Conservation (phyloP, 2,888 invertebrate species). For the Ctena decussata region DNA sequence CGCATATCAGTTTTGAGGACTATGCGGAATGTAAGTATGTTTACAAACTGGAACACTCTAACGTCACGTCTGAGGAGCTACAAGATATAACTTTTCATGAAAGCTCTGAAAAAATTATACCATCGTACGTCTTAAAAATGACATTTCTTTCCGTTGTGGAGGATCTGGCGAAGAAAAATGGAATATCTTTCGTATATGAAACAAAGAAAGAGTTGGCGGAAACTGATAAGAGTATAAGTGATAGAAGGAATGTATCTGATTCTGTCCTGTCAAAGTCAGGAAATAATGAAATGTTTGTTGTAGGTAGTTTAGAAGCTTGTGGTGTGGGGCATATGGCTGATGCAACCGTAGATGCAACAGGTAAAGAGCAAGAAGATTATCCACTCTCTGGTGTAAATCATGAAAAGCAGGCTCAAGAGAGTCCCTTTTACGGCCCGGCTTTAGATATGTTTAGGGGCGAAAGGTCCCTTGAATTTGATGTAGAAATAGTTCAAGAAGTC, state of each 20-base stretch:
- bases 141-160: slow-evolving; percentile 47
- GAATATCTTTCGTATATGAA: slow-evolving; percentile 21
- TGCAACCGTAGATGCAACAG: neutral
- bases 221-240: neutral
- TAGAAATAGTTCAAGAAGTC: slow-evolving; percentile 32
- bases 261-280: neutral
- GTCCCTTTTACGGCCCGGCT: slow-evolving; percentile 30
- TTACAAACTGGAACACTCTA: slow-evolving; percentile 6
- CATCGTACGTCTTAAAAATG: slow-evolving; percentile 63
- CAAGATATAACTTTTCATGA: slow-evolving; percentile 22
- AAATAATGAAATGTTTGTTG: too few species aligned
- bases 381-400: neutral
- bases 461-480: slow-evolving; percentile 24
- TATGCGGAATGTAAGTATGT: slow-evolving; percentile 21
- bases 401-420: neutral
- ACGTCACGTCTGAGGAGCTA: slow-evolving; percentile 23
- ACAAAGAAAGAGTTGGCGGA: neutral
- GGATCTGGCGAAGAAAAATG: slow-evolving; percentile 20
- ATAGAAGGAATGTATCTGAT: too few species aligned
- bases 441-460: neutral
- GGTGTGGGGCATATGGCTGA: too few species aligned
- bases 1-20: slow-evolving; percentile 36
- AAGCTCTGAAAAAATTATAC: slow-evolving; percentile 30
- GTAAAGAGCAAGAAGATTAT: too few species aligned
- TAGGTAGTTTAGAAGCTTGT: too few species aligned